These are phyloP conservation scores for Eulemur rubriventer DNA, from an alignment of 2,797 vertebrate genomes.

Conservation along the genomic window DNA sequence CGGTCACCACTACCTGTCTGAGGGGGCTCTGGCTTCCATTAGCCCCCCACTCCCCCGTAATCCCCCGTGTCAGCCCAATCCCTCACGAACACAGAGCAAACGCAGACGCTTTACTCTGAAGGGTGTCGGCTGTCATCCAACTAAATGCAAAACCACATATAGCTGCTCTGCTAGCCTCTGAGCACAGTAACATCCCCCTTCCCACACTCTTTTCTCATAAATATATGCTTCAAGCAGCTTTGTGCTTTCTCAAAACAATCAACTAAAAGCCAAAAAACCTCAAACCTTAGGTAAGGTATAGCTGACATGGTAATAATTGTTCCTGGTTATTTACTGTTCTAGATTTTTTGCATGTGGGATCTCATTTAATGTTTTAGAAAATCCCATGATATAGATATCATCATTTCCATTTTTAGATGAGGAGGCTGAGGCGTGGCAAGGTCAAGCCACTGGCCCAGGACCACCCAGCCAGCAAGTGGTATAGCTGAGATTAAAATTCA, in stretches of 20 bases:
- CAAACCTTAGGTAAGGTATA: not conserved
- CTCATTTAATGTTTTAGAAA: not conserved
- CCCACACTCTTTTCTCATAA: not conserved
- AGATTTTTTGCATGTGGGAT: not conserved
- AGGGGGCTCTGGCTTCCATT: not conserved
- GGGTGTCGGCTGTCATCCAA: not conserved
- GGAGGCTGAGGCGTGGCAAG: not conserved
- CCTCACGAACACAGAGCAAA: not conserved
- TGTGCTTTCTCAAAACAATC: not conserved
- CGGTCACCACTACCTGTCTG: too few relatives aligned
- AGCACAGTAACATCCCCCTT: not conserved
- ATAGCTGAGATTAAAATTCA: not conserved
- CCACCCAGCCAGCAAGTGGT: not conserved
- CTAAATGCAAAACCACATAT: not conserved
- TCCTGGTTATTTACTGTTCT: not conserved
- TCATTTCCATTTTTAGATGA: not conserved
- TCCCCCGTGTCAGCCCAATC: not conserved
- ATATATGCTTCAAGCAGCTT: not conserved
- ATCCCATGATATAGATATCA: not conserved
- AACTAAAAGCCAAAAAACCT: not conserved
- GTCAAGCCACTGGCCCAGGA: not conserved
- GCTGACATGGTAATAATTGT: not conserved
- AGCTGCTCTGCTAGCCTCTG: not conserved
- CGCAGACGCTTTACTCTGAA: not conserved
- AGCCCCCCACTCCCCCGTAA: not conserved